Evolutionary conservation across 2,113 vertebrate species (phyloP), one percentile per base, ranked within the genome.

Genomic region (Conger conger): DNA sequence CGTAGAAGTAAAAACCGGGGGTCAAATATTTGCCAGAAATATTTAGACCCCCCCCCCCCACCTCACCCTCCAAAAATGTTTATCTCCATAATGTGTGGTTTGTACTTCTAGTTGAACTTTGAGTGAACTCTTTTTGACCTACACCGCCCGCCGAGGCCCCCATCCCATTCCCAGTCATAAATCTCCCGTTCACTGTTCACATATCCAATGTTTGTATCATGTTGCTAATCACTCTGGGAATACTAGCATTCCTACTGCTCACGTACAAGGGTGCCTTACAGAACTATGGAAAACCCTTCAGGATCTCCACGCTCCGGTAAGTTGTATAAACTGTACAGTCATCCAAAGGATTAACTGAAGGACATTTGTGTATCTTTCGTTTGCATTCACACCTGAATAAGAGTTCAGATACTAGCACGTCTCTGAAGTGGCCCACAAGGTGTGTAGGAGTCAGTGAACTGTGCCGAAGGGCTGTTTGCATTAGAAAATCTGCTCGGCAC

Each of bases 401-500:
- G 68, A 73, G 68, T 73, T 5, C 7, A 33, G 11, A 73, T 33
- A 30, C 27, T 63, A 23, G n/a, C 27, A 33, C 9, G n/a, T 33
- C 5, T 42, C 54, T 36, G 38, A 82, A 85, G 81, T 79, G 57
- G 33, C 54, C 57, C 50, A 27, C 6, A 89, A 90, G 88, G 86
- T 89, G 45, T 77, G 88, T 81, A 0, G 0, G 33, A 88, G 38
- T 83, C 81, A 80, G 36, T 63, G 82, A 80, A 88, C 86, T 84
- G 86, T 91, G 88, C 89, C 85, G 88, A 73, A 87, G 87, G 80
- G 63, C 82, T 91, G 60, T 86, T 91, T 91, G 91, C 90, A 94
- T 92, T 92, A 91, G 83, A 37, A 88, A 90, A 91, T 93, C 90
- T 93, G 90, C 86, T 92, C 94, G 92, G 93, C 92, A 91, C 90